Evolutionary conservation across 2,888 invertebrate species (phyloP).

Genomic region (Andrena minutula): DNA sequence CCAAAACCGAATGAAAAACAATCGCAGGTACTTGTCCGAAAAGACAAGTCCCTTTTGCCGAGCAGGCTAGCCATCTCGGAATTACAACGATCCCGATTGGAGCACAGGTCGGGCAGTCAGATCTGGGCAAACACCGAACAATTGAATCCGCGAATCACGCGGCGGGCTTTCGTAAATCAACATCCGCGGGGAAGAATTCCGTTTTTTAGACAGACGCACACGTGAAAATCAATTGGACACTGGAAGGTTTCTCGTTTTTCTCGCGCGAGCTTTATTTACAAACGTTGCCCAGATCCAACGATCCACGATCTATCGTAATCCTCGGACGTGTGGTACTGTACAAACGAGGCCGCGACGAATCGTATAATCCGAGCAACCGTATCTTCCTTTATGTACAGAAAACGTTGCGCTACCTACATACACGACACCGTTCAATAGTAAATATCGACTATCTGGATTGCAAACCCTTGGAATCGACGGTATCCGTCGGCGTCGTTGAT

Average conservation of each 20-base stretch:
- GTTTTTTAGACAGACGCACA: not conserved
- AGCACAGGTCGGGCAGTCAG: slow-evolving; percentile 14
- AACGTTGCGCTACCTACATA: slow-evolving; percentile 40
- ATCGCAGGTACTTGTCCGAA: not conserved
- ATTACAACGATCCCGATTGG: slow-evolving; percentile 2
- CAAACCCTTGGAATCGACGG: slow-evolving; percentile 7
- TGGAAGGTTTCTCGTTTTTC: not conserved
- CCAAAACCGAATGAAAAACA: slow-evolving; percentile 14
- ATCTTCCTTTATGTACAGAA: slow-evolving; percentile 46
- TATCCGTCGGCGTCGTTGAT: not conserved
- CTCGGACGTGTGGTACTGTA: slow-evolving; percentile 57
- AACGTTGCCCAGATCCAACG: slow-evolving; percentile 43
- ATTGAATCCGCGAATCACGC: not conserved
- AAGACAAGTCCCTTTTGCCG: not conserved
- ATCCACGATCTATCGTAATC: slow-evolving; percentile 25
- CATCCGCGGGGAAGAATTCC: not conserved
- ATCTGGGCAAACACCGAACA: slow-evolving; percentile 33
- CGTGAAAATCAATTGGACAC: slow-evolving; percentile 8
- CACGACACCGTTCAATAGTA: slow-evolving; percentile 30
- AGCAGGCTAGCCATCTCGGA: not conserved
- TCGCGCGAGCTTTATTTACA: slow-evolving; percentile 46
- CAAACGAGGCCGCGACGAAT: slow-evolving; percentile 54
- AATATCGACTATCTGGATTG: slow-evolving; percentile 24
- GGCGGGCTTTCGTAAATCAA: not conserved
- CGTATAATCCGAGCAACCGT: slow-evolving; percentile 18